Conservation (phyloP, 2,888 invertebrate species). For the Alitta virens region DNA sequence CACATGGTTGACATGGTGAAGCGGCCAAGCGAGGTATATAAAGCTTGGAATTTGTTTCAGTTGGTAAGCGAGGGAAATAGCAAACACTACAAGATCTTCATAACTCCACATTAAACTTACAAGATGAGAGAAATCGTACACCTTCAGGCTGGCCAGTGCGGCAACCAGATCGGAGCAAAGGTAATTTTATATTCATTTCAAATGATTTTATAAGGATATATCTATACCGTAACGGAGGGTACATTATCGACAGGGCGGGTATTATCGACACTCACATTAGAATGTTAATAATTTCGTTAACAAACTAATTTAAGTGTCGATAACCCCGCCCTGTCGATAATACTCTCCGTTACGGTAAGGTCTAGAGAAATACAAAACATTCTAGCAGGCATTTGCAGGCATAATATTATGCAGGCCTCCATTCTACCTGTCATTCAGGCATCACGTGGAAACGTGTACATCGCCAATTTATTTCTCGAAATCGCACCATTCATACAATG, state of each 20-base stretch:
- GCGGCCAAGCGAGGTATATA: too few relatives aligned
- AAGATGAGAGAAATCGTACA: not conserved
- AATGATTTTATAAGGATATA: not conserved
- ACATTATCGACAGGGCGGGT: too few relatives aligned
- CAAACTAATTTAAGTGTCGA: too few relatives aligned
- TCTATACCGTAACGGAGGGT: not conserved
- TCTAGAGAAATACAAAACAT: not conserved
- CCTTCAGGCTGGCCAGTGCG: constrained; percentile 1
- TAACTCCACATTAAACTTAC: not conserved
- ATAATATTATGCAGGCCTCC: not conserved
- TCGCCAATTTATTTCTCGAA: too few relatives aligned
- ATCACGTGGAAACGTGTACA: too few relatives aligned
- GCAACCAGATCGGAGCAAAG: constrained; percentile 2
- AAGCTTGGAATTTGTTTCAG: too few relatives aligned
- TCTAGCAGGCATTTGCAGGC: not conserved
- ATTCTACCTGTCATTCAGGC: not conserved
- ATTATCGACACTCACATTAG: too few relatives aligned
- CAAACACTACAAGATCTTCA: not conserved
- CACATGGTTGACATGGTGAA: too few relatives aligned
- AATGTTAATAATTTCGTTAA: too few relatives aligned
- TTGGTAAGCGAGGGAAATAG: not conserved
- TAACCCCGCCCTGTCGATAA: too few relatives aligned
- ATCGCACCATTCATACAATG: too few relatives aligned
- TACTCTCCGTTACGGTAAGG: too few relatives aligned
- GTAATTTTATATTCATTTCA: not conserved